Base-by-base conservation (phyloP, 2,797 vertebrate species). In the Oryzias sinensis region DNA sequence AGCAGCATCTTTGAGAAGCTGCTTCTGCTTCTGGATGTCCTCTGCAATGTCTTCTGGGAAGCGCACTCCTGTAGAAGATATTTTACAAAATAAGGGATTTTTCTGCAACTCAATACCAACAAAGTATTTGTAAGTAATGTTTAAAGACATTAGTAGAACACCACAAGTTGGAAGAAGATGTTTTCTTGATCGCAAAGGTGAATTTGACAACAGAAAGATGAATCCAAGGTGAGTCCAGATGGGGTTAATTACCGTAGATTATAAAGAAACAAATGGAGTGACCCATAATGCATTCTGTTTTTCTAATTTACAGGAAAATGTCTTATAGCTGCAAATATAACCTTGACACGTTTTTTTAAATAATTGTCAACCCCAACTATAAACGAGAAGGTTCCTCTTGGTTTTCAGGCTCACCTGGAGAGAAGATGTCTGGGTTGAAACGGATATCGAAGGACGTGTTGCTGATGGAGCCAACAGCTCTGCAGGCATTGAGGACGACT, bases 381-480 rank as follows among this genome's bases (percentile, higher is more conserved):
- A 22, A 22, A 22, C 20, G 20, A 44, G 17, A 17, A 20, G 13
- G n/a, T 2, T 47, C 5, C 5, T 14, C 4, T 5, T 41, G 8
- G 17, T 24, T 29, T 18, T 55, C 1, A 22, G 17, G 46, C 48
- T 53, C 83, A 96, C 97, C 97, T 85, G 97, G 97, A 0, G 97
- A 99, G 88, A 97, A 99, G 83, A 99, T 96, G 77, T 99, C 97
- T 0, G 96, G 97, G 86, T 99, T 99, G 89, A 99, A 99, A 63
- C 97, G 96, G 52, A 99, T 99, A 59, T 99, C 97, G 0, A 99
- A 99, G 0, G 97, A 97, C 0, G 92, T 94, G 87, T 89, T 94
- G 74, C 95, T 98, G 81, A 98, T 93, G 71, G 97, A 99, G 68
- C 97, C 96, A 0, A 99, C 97, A 0, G 97, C 97, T 80, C 94